phyloP scores from a whole-genome alignment of 2,797 vertebrate genomes.

The Takifugu rubripes region DNA sequence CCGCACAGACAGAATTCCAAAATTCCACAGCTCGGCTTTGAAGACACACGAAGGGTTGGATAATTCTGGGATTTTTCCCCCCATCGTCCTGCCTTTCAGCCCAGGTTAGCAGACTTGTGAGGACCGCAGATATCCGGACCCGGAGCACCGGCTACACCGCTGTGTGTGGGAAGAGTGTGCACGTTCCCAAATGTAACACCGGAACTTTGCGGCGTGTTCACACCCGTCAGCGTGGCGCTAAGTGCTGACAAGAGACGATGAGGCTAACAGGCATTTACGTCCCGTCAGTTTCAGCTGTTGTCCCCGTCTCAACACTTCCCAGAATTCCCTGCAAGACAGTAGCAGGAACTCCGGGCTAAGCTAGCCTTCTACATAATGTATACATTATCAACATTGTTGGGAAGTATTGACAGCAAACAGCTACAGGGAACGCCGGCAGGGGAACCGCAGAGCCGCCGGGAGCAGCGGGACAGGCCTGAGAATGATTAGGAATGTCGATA shows the following conservation, averaged over 20 bases:
- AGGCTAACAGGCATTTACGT: constrained; percentile 63
- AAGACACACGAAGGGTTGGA: too few species aligned
- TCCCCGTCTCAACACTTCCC: constrained; percentile 35
- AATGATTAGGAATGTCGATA: too few species aligned
- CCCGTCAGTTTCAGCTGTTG: constrained; percentile 62
- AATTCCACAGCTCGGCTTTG: too few species aligned
- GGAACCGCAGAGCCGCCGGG: too few species aligned
- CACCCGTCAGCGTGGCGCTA: constrained; percentile 47
- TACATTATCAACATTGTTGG: too few species aligned
- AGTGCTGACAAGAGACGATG: constrained; percentile 58
- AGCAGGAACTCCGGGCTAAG: too few species aligned
- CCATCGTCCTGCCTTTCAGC: constrained; percentile 12
- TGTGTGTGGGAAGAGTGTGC: background rate
- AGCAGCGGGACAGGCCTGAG: too few species aligned
- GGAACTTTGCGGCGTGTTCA: constrained; percentile 52
- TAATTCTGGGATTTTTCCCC: too few species aligned
- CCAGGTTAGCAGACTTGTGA: constrained; percentile 27
- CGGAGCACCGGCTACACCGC: background rate
- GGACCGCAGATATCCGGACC: background rate
- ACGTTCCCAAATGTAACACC: constrained; percentile 37
- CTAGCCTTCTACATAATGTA: too few species aligned
- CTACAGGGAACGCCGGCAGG: too few species aligned
- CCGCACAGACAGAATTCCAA: background rate
- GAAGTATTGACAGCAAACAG: too few species aligned
- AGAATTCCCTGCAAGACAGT: constrained; percentile 8